Evolutionary conservation across 1,140 invertebrate species (phyloP), one percentile per base, ranked within the genome.

Genomic region (Drosophila persimilis): DNA sequence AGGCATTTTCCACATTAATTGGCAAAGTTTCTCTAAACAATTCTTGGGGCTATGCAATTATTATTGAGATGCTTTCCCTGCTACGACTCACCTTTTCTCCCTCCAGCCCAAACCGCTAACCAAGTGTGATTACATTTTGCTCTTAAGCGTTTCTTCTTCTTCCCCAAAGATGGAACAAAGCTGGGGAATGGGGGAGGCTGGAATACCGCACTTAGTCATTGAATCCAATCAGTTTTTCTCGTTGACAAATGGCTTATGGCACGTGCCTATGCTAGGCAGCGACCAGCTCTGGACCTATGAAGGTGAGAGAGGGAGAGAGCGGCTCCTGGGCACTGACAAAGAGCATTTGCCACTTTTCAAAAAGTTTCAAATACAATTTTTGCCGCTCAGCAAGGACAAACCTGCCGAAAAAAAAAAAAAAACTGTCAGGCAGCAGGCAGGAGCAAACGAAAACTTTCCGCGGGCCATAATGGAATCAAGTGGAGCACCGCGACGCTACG

Each of bases 301-400:
- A 69, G 63, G 62, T 76, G 54, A 61, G 17, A 26, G 26, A 20
- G 20, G 0, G 20, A 20, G 20, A 8, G 11, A 39, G 51, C 11
- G 11, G 35, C 13, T 39, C 17, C 54, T 45, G 31, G 9, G 15
- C 41, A 41, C 56, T 54, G 54, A 59, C 57, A 67, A 79, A 79
- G 63, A 84, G 51, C 75, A 79, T 79, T 84, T 84, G 80, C 80
- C 72, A 79, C 75, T 73, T 84, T 78, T 63, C 60, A 56, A 54
- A 83, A 83, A 84, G 80, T 84, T 84, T 84, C 44, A 84, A 84
- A 84, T 69, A 84, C 80, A 84, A 83, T 83, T 84, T 84, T 53
- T 65, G 35, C 11, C 9, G 39, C 50, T 35, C n/a, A 7, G 26
- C 55, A 67, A 63, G 69, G 47, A 70, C 35, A 60, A 56, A 61